These are phyloP conservation scores for Scaptomyza caliginosa DNA, from an alignment of 2,888 invertebrate genomes.

Conservation along the genomic window DNA sequence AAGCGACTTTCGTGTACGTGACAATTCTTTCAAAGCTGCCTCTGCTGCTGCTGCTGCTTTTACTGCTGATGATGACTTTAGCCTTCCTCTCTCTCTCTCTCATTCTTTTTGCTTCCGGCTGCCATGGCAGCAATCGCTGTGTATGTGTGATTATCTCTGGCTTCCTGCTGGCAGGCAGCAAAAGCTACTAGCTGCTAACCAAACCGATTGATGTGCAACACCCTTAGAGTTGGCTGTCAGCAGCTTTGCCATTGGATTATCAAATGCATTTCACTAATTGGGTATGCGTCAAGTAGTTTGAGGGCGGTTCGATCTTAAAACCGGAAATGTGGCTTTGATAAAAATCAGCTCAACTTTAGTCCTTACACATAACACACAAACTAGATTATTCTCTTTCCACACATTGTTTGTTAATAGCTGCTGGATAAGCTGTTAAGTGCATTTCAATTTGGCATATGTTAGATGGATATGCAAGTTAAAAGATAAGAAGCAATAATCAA, in stretches of 20 bases:
- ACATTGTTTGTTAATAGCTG: conserved; percentile 33
- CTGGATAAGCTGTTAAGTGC: conserved; percentile 2
- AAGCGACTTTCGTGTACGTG: conserved; percentile 59
- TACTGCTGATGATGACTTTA: conserved; percentile 6
- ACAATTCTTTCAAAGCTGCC: conserved; percentile 50
- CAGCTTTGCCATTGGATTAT: conserved; percentile 34
- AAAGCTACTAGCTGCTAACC: conserved; percentile 2
- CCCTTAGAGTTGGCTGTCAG: conserved; percentile 18
- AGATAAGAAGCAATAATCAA: no score
- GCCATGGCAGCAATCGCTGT: conserved; percentile 35
- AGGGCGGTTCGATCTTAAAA: conserved; percentile 1
- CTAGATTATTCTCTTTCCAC: conserved; percentile 10
- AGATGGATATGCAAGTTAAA: neutral
- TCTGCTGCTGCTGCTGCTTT: neutral
- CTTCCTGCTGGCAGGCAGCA: conserved; percentile 35
- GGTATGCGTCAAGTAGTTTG: conserved; percentile 59
- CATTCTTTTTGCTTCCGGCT: conserved; percentile 24
- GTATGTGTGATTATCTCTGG: conserved; percentile 45
- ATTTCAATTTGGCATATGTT: neutral
- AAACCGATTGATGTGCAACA: conserved; percentile 40
- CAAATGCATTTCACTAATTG: conserved; percentile 67
- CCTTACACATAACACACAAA: neutral
- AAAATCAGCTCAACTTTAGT: conserved; percentile 23
- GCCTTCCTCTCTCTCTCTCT: conserved; percentile 1
- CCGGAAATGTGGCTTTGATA: conserved; percentile 54